Evolutionary conservation across 2,797 vertebrate genomes (phyloP).

Genomic region (Sus cebifrons): DNA sequence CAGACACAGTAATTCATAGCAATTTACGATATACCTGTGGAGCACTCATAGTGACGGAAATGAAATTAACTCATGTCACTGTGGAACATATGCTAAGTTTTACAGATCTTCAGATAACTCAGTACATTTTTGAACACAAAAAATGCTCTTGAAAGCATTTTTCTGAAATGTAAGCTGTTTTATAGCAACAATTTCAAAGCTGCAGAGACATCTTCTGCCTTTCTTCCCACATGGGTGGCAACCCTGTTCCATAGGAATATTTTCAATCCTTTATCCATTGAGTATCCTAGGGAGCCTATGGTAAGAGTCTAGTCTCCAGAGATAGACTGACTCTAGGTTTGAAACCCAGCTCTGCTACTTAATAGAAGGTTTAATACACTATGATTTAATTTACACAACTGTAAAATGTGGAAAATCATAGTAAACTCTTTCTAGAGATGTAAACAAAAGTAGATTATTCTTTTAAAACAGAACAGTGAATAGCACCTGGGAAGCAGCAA

Average conservation of each 20-base stretch:
- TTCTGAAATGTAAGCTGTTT: not conserved
- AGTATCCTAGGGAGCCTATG: not conserved
- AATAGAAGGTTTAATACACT: not conserved
- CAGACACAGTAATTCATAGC: constrained; percentile 74
- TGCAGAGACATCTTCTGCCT: not conserved
- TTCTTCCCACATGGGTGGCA: not conserved
- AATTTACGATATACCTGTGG: constrained; percentile 80
- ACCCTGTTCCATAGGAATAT: not conserved
- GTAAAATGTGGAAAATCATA: constrained; percentile 9
- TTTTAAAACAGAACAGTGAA: not conserved
- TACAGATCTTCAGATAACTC: constrained; percentile 69
- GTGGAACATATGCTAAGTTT: constrained; percentile 48
- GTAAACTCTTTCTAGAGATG: not conserved
- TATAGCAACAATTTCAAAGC: not conserved
- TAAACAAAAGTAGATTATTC: not conserved
- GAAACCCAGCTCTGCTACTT: not conserved
- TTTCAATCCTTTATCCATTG: not conserved
- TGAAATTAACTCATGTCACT: constrained; percentile 74
- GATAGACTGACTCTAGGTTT: not conserved
- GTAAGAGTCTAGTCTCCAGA: not conserved
- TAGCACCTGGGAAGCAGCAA: not conserved
- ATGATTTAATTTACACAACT: not conserved
- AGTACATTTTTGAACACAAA: constrained; percentile 69
- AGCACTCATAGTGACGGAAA: constrained; percentile 73
- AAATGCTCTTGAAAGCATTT: constrained; percentile 19